These are phyloP conservation scores for Lordiphosa collinella DNA, from an alignment of 1,140 invertebrate species.

Conservation along the genomic window DNA sequence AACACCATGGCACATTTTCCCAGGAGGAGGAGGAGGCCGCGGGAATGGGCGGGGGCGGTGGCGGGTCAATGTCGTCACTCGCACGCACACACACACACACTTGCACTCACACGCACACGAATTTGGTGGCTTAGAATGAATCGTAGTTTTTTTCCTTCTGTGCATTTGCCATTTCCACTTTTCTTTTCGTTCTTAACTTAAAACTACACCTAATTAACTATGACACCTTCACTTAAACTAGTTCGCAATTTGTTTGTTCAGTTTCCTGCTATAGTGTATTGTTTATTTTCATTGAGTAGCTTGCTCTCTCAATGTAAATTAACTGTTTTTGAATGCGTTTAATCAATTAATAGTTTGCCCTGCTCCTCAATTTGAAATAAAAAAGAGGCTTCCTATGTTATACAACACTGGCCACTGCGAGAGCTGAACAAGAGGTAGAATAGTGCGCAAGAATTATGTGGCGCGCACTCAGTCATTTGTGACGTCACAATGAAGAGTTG, in stretches of 20 bases:
- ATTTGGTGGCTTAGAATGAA: conserved; percentile 47
- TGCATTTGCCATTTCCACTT: conserved; percentile 16
- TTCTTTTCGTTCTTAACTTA: conserved; percentile 4
- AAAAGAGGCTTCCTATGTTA: too few relatives aligned
- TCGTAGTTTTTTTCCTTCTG: conserved; percentile 38
- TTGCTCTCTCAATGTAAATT: neutral
- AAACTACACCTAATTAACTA: neutral
- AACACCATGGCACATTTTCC: conserved; percentile 39
- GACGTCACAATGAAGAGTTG: too few relatives aligned
- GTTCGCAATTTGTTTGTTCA: too few relatives aligned
- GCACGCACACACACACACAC: conserved; percentile 24
- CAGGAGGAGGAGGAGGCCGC: conserved; percentile 1
- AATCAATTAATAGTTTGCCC: conserved; percentile 22
- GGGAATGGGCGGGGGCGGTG: conserved; percentile 11
- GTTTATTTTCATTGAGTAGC: too few relatives aligned
- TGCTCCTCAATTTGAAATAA: too few relatives aligned
- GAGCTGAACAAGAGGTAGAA: too few relatives aligned
- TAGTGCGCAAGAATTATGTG: too few relatives aligned
- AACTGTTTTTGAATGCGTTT: conserved; percentile 30
- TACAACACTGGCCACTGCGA: too few relatives aligned
- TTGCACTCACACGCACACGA: conserved; percentile 25
- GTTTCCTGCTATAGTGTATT: too few relatives aligned
- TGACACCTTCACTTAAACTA: neutral
- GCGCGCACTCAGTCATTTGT: too few relatives aligned
- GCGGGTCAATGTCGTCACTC: conserved; percentile 65